Evolutionary conservation across 1,140 invertebrate species (phyloP), one percentile per base, ranked within the genome.

Genomic region (Drosophila takahashii): DNA sequence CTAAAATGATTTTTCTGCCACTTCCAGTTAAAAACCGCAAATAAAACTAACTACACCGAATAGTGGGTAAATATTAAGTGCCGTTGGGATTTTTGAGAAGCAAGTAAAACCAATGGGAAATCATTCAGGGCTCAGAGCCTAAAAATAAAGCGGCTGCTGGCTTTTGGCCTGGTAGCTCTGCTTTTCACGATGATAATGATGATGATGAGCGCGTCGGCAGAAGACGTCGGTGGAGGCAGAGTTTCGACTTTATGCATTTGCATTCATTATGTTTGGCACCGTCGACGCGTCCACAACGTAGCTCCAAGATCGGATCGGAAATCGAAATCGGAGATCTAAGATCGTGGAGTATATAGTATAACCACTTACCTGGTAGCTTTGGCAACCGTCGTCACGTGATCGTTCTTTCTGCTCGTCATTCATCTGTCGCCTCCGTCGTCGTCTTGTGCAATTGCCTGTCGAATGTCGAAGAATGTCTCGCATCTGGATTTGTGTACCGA

Each of bases 191-290:
- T 66, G 64, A 65, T 61, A 41, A 61, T 61, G 27, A 67, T 51
- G 77, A 54, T 50, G 77, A 51, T 51, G 62, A 52, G 22, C 48
- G 57, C 77, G 47, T 36, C 76, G 62, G 53, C 58, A 34, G 48
- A 32, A 29, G 3, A 9, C 50, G 32, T 11, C 61, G 39, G 42
- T 59, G 65, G 66, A 66, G 56, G 45, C 66, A 77, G 66, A 72
- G 66, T 71, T 81, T 86, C 83, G 77, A 62, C 37, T 69, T 77
- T 89, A 66, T 87, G 84, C 83, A 87, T 87, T 87, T 87, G 85
- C 84, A 90, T 89, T 89, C 84, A 89, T 85, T 86, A 86, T 85
- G 81, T 85, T 85, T 81, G 81, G 73, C 80, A 84, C 72, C 77
- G 84, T 90, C 77, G 84, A 59, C 80, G 84, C 77, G 84, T 39